Conservation (phyloP, 1,140 invertebrate genomes). For the Macrocentrus cingulum region DNA sequence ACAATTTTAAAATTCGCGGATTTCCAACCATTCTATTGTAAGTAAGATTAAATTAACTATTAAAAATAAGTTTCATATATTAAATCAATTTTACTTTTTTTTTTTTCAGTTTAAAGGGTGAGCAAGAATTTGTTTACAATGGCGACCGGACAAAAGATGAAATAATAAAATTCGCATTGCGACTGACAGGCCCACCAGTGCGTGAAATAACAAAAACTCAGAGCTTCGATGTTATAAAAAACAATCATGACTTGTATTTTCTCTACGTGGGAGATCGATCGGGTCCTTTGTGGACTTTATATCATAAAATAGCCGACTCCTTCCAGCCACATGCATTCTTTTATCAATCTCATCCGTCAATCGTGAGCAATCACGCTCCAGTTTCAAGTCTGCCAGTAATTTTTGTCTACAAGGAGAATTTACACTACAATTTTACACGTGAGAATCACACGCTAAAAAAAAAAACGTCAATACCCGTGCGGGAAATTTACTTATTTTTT, state of each 20-base stretch:
- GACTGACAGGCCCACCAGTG: constrained; percentile 86
- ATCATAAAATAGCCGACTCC: constrained; percentile 70
- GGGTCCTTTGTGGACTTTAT: constrained; percentile 78
- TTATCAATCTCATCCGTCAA: constrained; percentile 71
- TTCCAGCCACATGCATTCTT: constrained; percentile 86
- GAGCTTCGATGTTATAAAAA: constrained; percentile 75
- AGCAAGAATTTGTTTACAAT: constrained; percentile 76
- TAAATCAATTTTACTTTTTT: not conserved
- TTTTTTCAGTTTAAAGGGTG: constrained; percentile 77
- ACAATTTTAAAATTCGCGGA: constrained; percentile 82
- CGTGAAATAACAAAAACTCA: constrained; percentile 75
- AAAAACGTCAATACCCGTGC: too few relatives aligned
- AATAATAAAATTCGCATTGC: constrained; percentile 88
- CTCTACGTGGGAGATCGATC: constrained; percentile 79
- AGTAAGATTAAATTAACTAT: too few relatives aligned
- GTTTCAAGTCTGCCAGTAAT: constrained; percentile 69
- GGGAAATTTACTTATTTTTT: too few relatives aligned
- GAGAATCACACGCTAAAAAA: too few relatives aligned
- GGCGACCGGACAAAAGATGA: constrained; percentile 91
- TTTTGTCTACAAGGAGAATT: constrained; percentile 83
- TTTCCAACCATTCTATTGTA: constrained; percentile 98
- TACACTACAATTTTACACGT: constrained; percentile 73
- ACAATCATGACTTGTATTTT: constrained; percentile 81
- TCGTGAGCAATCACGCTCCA: constrained; percentile 69
- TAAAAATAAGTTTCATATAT: too few relatives aligned